phyloP scores from a whole-genome alignment of 2,797 vertebrate genomes.

The Prionace glauca region DNA sequence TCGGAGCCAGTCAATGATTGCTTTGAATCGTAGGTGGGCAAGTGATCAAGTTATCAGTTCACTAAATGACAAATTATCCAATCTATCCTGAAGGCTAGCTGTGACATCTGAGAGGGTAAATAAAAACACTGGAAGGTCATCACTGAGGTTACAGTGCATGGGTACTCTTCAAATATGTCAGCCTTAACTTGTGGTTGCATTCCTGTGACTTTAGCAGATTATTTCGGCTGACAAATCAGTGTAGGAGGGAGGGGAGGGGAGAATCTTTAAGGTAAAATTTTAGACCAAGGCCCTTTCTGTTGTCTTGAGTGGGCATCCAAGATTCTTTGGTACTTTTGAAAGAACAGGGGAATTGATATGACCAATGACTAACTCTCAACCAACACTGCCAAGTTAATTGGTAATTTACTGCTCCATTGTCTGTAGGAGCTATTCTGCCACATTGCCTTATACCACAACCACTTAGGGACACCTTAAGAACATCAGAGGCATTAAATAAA shows the following conservation, averaged over 20 bases:
- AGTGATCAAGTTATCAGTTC: background rate
- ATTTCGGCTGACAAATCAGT: background rate
- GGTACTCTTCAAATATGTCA: background rate
- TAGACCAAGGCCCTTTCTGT: background rate
- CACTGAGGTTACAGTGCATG: background rate
- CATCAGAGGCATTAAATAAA: background rate
- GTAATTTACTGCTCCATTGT: background rate
- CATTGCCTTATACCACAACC: background rate
- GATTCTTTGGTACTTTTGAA: background rate
- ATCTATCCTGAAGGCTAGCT: background rate
- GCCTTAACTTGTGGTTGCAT: background rate
- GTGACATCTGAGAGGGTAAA: background rate
- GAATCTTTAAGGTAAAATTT: background rate
- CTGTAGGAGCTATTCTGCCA: background rate
- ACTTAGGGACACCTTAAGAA: background rate
- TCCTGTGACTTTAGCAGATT: background rate
- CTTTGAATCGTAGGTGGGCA: background rate
- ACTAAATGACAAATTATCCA: background rate
- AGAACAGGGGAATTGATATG: background rate
- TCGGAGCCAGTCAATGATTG: background rate
- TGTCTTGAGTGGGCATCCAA: background rate
- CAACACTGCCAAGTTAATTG: background rate
- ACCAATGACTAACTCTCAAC: background rate
- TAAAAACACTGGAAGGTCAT: background rate
- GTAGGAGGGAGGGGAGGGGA: background rate